Conservation (phyloP, 2,888 invertebrate genomes). For the Smittia aterrima region DNA sequence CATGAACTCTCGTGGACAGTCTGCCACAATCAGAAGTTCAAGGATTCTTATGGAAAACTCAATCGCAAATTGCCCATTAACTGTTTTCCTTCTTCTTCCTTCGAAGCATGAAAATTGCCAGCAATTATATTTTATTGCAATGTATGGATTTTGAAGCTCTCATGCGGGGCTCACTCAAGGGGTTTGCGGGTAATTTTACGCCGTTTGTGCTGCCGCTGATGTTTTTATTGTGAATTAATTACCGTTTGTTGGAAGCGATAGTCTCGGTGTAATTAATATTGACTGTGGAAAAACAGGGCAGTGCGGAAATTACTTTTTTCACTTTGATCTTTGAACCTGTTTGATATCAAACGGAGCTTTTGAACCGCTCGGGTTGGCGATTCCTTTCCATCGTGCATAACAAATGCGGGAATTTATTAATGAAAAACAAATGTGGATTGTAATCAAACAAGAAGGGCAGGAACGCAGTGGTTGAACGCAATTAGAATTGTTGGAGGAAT, state of each 20-base stretch:
- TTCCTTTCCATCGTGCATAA: not conserved
- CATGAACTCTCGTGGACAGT: not conserved
- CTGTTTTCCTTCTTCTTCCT: not conserved
- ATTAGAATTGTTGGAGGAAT: too few species aligned
- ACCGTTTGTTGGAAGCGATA: slow-evolving; percentile 29
- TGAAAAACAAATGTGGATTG: not conserved
- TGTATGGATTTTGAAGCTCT: slow-evolving; percentile 26
- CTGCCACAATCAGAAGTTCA: too few species aligned
- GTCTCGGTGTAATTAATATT: slow-evolving; percentile 23
- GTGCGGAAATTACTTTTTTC: slow-evolving; percentile 7
- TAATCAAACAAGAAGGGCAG: not conserved
- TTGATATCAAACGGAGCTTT: not conserved
- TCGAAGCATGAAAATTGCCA: slow-evolving; percentile 33
- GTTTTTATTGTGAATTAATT: slow-evolving; percentile 41
- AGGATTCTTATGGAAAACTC: too few species aligned
- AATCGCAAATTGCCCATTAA: slow-evolving; percentile 32
- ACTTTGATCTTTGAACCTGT: slow-evolving; percentile 6
- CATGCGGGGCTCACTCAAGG: not conserved
- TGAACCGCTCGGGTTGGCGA: not conserved
- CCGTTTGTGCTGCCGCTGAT: slow-evolving; percentile 33
- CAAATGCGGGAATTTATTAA: slow-evolving; percentile 3
- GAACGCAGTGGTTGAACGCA: not conserved
- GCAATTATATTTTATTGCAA: slow-evolving; percentile 41
- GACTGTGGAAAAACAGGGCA: not conserved
- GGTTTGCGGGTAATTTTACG: not conserved